phyloP scores from a whole-genome alignment of 2,797 vertebrate genomes.

The Iguana delicatissima region DNA sequence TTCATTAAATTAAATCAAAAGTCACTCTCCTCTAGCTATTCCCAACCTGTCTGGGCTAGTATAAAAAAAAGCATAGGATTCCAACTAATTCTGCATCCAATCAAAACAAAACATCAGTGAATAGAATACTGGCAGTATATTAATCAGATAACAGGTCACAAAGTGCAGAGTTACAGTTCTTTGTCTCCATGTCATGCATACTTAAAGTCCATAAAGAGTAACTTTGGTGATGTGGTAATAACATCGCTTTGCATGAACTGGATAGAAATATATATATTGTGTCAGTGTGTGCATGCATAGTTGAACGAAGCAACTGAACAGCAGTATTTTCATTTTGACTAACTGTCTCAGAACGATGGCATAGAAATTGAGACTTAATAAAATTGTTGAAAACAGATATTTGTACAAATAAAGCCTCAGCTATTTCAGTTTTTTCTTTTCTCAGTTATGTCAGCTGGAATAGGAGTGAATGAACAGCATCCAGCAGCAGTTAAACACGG shows the following conservation, averaged over 20 bases:
- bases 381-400: too few relatives aligned
- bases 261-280: neutral
- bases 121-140: neutral
- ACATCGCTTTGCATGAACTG: neutral
- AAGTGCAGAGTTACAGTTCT: neutral
- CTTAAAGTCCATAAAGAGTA: neutral
- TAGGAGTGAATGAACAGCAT: too few relatives aligned
- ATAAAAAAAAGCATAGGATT: neutral
- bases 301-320: too few relatives aligned
- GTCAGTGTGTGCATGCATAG: too few relatives aligned
- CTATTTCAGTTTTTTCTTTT: too few relatives aligned
- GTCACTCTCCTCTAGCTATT: neutral
- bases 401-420: too few relatives aligned
- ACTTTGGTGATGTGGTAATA: neutral
- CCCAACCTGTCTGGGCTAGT: neutral
- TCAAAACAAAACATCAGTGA: neutral
- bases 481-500: too few relatives aligned
- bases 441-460: too few relatives aligned
- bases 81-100: neutral
- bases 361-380: too few relatives aligned
- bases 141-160: neutral
- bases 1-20: neutral
- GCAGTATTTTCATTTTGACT: too few relatives aligned
- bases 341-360: too few relatives aligned
- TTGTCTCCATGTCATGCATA: neutral